phyloP scores from a whole-genome alignment of 2,113 vertebrate species.

The Cygnus buccinator region DNA sequence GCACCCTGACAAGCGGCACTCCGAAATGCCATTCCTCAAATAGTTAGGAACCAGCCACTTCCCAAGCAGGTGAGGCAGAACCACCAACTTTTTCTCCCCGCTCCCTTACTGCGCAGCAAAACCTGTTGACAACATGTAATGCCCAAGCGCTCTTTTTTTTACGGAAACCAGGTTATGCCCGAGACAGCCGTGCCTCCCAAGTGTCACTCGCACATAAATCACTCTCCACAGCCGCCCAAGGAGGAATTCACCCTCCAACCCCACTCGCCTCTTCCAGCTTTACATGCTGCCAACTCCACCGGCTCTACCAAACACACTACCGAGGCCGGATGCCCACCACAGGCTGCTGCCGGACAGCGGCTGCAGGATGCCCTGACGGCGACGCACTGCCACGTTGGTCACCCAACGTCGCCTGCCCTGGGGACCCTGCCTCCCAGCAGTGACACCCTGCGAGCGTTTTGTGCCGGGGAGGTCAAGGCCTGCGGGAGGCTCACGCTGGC shows the following conservation, averaged over 20 bases:
- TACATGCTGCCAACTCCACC: background rate
- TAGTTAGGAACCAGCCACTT: background rate
- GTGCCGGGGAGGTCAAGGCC: background rate
- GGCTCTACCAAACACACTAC: fast-evolving
- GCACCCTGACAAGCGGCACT: background rate
- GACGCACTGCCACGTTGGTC: background rate
- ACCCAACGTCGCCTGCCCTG: no score
- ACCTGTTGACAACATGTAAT: background rate
- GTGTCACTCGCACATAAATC: background rate
- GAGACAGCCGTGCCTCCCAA: background rate
- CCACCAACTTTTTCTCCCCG: background rate
- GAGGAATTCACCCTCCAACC: background rate
- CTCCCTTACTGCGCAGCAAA: background rate
- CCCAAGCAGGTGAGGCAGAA: background rate
- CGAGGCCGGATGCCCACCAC: background rate
- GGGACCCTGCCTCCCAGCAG: background rate
- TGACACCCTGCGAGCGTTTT: background rate
- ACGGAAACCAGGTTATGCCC: background rate
- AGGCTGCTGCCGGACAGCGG: background rate
- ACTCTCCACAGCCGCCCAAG: fast-evolving
- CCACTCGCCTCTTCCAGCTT: background rate
- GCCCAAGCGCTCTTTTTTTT: background rate
- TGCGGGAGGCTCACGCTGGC: no score
- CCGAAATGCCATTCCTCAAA: background rate
- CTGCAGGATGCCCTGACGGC: background rate